A percentile compares a stretch with the other conserved stretches of the same genome.
phyloP scores from a whole-genome alignment of 2,797 vertebrate genomes.

The Silurus lanzhouensis region DNA sequence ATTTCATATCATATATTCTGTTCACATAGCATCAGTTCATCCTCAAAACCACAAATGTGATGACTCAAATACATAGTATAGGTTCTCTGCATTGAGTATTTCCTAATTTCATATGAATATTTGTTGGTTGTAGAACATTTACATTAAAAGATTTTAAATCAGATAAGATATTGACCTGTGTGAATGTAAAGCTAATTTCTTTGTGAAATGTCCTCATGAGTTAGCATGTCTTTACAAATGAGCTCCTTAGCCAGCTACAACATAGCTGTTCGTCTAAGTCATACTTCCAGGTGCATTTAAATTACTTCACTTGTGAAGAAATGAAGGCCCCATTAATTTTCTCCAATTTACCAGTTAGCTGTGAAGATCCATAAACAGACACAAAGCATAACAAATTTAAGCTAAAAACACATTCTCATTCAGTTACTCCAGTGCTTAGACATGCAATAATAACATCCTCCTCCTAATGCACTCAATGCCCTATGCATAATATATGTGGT shows the following conservation, averaged over 20 bases:
- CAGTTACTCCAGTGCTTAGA: conserved; percentile 3
- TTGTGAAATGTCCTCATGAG: background rate
- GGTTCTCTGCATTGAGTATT: background rate
- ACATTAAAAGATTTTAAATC: background rate
- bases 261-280: background rate
- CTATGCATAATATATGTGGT: background rate
- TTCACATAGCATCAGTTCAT: background rate
- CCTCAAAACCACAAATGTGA: background rate
- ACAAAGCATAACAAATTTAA: conserved; percentile 31
- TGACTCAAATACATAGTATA: background rate
- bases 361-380: conserved; percentile 28
- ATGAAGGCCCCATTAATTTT: background rate
- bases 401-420: conserved; percentile 35
- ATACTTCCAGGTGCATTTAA: background rate
- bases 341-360: conserved; percentile 14
- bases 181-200: background rate
- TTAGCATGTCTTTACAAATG: background rate
- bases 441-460: background rate
- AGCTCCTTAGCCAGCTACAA: background rate
- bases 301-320: conserved; percentile 11
- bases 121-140: too few species aligned
- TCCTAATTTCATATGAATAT: background rate
- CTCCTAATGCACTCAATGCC: conserved; percentile 15
- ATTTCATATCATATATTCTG: too few species aligned
- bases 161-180: background rate